Evolutionary conservation across 1,140 invertebrate species (phyloP).

Genomic region (Galendromus occidentalis): DNA sequence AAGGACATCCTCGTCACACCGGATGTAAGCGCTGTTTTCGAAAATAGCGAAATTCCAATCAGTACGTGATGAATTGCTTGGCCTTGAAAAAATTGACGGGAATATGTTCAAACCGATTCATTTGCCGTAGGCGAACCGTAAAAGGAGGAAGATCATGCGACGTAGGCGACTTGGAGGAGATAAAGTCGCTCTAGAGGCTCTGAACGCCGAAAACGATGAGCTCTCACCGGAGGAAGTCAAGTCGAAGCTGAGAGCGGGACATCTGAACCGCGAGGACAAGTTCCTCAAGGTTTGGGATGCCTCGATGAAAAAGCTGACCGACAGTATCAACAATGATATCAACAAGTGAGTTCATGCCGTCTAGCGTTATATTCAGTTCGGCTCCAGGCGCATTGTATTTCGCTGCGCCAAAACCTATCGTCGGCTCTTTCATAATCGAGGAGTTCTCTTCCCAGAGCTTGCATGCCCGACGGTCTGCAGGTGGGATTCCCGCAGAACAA

Average conservation of each 20-base stretch:
- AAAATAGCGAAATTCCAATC: too few relatives aligned
- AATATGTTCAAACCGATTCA: background rate
- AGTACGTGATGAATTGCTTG: too few relatives aligned
- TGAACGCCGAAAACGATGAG: conserved; percentile 41
- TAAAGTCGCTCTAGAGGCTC: conserved; percentile 43
- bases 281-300: conserved; percentile 59
- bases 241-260: conserved; percentile 45
- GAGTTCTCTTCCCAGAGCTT: conserved; percentile 35
- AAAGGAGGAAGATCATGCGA: conserved; percentile 47
- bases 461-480: conserved; percentile 54
- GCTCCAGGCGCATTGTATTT: too few relatives aligned
- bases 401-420: too few relatives aligned
- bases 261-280: conserved; percentile 45
- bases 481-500: conserved; percentile 82
- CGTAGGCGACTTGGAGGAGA: conserved; percentile 41
- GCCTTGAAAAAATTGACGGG: background rate
- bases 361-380: background rate
- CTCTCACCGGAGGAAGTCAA: conserved; percentile 32
- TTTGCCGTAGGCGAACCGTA: conserved; percentile 38
- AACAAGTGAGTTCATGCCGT: conserved; percentile 39
- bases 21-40: conserved; percentile 24
- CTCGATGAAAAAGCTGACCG: conserved; percentile 60
- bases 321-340: conserved; percentile 69
- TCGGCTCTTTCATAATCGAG: conserved; percentile 12
- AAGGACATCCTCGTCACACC: conserved; percentile 69